A percentile compares a stretch with the other conserved stretches of the same genome.
Conservation (phyloP, 1,140 invertebrate genomes). For the Drosophila tropicalis region DNA sequence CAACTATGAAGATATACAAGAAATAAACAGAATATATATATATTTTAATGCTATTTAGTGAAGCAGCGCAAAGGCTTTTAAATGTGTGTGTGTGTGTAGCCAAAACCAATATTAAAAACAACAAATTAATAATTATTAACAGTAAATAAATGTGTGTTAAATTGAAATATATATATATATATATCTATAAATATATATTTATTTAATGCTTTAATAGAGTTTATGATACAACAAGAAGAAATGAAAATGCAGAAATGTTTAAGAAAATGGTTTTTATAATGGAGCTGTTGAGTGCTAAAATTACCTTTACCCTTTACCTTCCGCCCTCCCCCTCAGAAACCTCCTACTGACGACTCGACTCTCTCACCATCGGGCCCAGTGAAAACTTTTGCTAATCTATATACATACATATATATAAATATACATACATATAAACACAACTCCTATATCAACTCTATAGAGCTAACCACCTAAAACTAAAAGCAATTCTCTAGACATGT, state of each 20-base stretch:
- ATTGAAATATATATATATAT: conserved; percentile 39
- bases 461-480: conserved; percentile 36
- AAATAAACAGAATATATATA: conserved; percentile 34
- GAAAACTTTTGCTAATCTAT: conserved; percentile 39
- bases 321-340: background rate
- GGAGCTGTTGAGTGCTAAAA: conserved; percentile 73
- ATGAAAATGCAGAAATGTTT: conserved; percentile 28
- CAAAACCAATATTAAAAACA: conserved; percentile 50
- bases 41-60: conserved; percentile 70
- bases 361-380: conserved; percentile 51
- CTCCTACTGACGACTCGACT: background rate
- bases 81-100: conserved; percentile 71
- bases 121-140: conserved; percentile 61
- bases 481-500: conserved; percentile 10
- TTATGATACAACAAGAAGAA: conserved; percentile 29
- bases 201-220: conserved; percentile 70
- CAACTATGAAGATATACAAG: conserved; percentile 49
- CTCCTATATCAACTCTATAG: conserved; percentile 42
- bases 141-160: conserved; percentile 69
- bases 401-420: conserved; percentile 14
- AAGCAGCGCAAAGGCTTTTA: conserved; percentile 69
- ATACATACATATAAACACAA: conserved; percentile 51
- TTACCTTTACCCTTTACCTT: conserved; percentile 13
- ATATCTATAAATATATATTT: background rate
- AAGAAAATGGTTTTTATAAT: conserved; percentile 69